A percentile compares a stretch with the other conserved stretches of the same genome.
Evolutionary conservation across 2,888 invertebrate species (phyloP).

Genomic region (Dione vanillae): DNA sequence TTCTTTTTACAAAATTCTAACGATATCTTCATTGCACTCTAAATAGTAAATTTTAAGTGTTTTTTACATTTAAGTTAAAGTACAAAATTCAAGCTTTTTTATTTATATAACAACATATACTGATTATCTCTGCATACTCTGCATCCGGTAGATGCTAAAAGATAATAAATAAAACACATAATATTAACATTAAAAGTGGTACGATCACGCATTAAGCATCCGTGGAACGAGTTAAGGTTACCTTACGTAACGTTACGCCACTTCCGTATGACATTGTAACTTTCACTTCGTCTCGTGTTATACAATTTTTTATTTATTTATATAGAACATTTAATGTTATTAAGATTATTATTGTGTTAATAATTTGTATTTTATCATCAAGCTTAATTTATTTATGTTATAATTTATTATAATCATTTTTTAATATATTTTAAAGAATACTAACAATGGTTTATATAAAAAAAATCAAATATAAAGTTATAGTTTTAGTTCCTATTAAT

Average conservation of each 20-base stretch:
- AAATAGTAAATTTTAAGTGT: no score
- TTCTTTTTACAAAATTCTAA: no score
- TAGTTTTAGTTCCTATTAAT: no score
- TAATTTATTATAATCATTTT: no score
- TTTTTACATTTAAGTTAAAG: no score
- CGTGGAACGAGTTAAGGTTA: constrained; percentile 36
- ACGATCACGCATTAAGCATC: constrained; percentile 2
- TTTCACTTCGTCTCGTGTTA: constrained; percentile 41
- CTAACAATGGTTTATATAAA: no score
- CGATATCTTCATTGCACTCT: no score
- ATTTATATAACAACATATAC: no score
- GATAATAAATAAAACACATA: not conserved
- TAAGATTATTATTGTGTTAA: not conserved
- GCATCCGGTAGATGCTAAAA: not conserved
- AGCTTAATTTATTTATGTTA: not conserved
- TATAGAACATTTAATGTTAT: not conserved
- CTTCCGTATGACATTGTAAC: constrained; percentile 43
- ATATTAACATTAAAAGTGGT: constrained; percentile 3
- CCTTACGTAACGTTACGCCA: constrained; percentile 43
- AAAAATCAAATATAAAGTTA: no score
- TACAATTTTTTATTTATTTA: constrained; percentile 23
- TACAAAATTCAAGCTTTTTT: no score
- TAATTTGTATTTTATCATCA: not conserved
- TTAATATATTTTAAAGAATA: no score
- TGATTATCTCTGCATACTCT: no score